Base-by-base conservation (phyloP, 1,140 invertebrate genomes). In the Drosophila malerkotliana region DNA sequence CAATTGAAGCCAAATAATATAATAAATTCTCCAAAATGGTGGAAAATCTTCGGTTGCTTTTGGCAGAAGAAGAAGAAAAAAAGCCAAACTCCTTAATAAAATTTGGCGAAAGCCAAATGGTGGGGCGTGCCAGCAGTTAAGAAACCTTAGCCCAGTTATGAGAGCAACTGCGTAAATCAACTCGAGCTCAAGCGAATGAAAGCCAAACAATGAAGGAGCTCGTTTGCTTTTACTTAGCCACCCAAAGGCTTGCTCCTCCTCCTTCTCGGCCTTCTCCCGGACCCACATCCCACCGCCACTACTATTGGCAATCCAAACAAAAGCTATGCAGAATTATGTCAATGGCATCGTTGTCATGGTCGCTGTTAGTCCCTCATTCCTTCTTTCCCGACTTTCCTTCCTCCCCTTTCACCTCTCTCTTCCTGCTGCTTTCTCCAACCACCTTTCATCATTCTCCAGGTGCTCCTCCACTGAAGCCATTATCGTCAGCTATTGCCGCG, bases 251-350 rank as follows among this genome's bases (percentile, higher is more conserved):
- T 18, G 26, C 48, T 9, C 6, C 26, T 49, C 15, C 24, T n/a
- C 49, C 30, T 14, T 26, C 41, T 7, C 14, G 49, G 14, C 7
- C 3, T 26, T 10, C 8, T 24, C 4, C 15, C 10, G n/a, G 10
- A 2, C 14, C 14, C n/a, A 14, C n/a, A 0, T 21, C 10, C 8
- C 30, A 8, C 15, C 7, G 39, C 32, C 10, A 34, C 15, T 26
- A 32, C 66, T 6, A 56, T 48, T 68, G 49, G 63, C 66, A 71
- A 54, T 53, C 53, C 78, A 81, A 82, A 81, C 73, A 77, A 81
- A 82, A 74, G 59, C 62, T 37, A 24, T 52, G 68, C 73, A 60
- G 59, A 81, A 81, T 81, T 81, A 81, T 81, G 73, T 81, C 79
- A 81, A 77, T 73, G 79, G 62, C 72, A 64, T 73, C 72, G 77